These are phyloP conservation scores for Matsumurasca onukii DNA, from an alignment of 1,140 invertebrate species.

Conservation along the genomic window DNA sequence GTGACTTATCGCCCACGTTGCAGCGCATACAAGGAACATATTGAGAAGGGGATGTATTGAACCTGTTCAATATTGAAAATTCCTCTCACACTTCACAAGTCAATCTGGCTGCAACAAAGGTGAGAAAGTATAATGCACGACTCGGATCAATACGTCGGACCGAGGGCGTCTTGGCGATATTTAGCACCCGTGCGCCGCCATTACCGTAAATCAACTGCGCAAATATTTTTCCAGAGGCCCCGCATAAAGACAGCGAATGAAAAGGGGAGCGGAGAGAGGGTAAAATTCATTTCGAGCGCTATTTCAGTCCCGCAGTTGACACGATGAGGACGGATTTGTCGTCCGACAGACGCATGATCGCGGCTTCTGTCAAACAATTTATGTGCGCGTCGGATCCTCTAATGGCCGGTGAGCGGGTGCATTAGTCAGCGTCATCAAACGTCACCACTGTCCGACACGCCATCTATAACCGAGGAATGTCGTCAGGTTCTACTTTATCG, in stretches of 20 bases:
- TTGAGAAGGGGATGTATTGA: too few relatives aligned
- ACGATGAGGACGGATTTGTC: neutral
- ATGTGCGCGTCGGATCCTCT: constrained; percentile 21
- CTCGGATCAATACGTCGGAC: constrained; percentile 6
- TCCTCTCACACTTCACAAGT: too few relatives aligned
- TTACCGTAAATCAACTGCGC: constrained; percentile 38
- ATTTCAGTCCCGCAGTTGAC: neutral
- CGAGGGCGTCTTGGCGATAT: constrained; percentile 32
- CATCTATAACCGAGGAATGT: constrained; percentile 28
- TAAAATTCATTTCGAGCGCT: too few relatives aligned
- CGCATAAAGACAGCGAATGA: constrained; percentile 22
- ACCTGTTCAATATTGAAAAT: too few relatives aligned
- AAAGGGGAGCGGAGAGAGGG: too few relatives aligned
- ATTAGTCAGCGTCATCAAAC: constrained; percentile 18
- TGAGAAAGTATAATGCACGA: too few relatives aligned
- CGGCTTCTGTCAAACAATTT: constrained; percentile 26
- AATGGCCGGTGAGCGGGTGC: constrained; percentile 20
- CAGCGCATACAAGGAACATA: too few relatives aligned
- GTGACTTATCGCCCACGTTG: too few relatives aligned
- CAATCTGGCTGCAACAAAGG: too few relatives aligned
- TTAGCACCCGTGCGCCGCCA: constrained; percentile 37
- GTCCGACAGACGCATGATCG: neutral
- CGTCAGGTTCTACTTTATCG: constrained; percentile 24
- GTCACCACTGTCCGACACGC: constrained; percentile 14
- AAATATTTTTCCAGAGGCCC: constrained; percentile 36